These are phyloP conservation scores for Saguinus oedipus DNA, from an alignment of 2,797 vertebrate species.

Conservation along the genomic window DNA sequence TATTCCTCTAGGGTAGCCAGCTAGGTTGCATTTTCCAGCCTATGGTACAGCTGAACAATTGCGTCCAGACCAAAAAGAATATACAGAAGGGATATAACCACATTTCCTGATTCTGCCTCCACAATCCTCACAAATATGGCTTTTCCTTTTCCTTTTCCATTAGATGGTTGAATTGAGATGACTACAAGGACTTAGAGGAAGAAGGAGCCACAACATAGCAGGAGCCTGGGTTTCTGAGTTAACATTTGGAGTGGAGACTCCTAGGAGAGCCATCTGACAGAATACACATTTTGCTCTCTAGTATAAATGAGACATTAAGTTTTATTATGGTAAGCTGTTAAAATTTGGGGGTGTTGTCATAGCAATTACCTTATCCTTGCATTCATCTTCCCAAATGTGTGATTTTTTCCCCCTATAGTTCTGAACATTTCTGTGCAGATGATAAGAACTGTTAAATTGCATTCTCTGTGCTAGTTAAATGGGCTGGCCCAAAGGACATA, in stretches of 20 bases:
- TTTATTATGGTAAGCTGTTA: background rate
- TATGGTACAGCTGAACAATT: background rate
- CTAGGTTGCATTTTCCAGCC: background rate
- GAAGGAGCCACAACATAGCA: background rate
- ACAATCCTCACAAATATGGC: background rate
- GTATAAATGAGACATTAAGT: background rate
- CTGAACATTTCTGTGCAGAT: background rate
- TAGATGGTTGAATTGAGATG: background rate
- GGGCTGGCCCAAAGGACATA: slow-evolving; percentile 48
- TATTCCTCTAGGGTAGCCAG: background rate
- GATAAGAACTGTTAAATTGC: slow-evolving; percentile 19
- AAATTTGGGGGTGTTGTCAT: background rate
- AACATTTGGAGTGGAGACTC: background rate
- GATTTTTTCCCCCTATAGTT: background rate
- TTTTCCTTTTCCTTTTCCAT: slow-evolving; percentile 20
- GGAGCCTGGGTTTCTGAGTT: background rate
- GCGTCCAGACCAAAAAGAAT: background rate
- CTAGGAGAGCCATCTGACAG: background rate
- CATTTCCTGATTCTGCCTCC: background rate
- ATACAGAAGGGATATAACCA: background rate
- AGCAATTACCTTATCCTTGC: background rate
- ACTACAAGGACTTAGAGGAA: background rate
- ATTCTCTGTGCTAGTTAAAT: slow-evolving; percentile 53
- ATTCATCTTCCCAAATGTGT: background rate
- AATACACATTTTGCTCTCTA: background rate